These are phyloP conservation scores for Eumerus sabulonum DNA, from an alignment of 2,888 invertebrate genomes.

Conservation along the genomic window DNA sequence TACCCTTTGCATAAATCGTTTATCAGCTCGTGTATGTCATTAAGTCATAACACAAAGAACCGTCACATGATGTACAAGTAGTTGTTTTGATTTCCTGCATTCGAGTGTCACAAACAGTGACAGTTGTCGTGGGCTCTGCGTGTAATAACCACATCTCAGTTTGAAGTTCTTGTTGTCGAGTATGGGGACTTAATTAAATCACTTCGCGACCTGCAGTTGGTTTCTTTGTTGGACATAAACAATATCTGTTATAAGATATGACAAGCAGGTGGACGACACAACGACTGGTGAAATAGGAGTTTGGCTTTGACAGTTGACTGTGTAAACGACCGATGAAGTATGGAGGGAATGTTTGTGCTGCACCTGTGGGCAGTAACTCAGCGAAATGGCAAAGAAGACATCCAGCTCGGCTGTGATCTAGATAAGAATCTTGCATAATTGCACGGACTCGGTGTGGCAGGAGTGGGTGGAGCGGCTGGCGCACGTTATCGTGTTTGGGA, in stretches of 20 bases:
- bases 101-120: constrained; percentile 18
- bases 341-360: not conserved
- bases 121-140: not conserved
- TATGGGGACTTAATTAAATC: constrained; percentile 41
- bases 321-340: constrained; percentile 1
- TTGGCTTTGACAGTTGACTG: constrained; percentile 46
- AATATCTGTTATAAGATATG: constrained; percentile 29
- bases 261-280: not conserved
- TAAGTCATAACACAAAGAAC: constrained; percentile 17
- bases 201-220: constrained; percentile 41
- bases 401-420: constrained; percentile 33
- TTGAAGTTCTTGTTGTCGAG: constrained; percentile 23
- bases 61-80: constrained; percentile 3
- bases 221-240: constrained; percentile 42
- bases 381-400: constrained; percentile 56
- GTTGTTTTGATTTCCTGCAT: constrained; percentile 48
- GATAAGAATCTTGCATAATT: constrained; percentile 67
- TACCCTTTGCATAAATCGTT: constrained; percentile 22
- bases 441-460: constrained; percentile 59
- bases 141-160: constrained; percentile 1
- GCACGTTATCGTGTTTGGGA: constrained; percentile 25
- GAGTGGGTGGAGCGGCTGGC: not conserved
- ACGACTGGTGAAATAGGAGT: constrained; percentile 4
- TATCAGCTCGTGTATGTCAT: constrained; percentile 4
- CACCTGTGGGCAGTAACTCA: constrained; percentile 18